Evolutionary conservation across 2,797 vertebrate species (phyloP).

Genomic region (Gorsachius magnificus): DNA sequence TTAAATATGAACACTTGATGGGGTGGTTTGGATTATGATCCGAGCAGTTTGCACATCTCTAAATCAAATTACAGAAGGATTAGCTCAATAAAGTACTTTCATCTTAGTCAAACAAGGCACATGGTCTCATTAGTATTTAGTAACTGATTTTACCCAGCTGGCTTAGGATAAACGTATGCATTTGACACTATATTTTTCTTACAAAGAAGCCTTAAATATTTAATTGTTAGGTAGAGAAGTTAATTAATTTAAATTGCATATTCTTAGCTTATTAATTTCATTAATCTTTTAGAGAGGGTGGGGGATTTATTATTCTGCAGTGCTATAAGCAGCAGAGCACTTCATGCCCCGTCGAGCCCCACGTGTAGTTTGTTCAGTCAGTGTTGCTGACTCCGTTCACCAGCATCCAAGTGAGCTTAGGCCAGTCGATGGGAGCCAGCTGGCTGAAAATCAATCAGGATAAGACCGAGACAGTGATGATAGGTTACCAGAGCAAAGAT

Average conservation of each 20-base stretch:
- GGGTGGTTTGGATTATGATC: not conserved
- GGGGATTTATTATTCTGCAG: not conserved
- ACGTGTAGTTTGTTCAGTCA: not conserved
- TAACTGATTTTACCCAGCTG: not conserved
- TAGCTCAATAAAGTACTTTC: not conserved
- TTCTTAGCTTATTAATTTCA: not conserved
- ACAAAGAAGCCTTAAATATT: not conserved
- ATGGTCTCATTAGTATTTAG: not conserved
- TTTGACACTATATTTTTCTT: not conserved
- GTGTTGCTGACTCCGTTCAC: not conserved
- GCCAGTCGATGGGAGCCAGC: not conserved
- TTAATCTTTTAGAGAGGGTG: not conserved
- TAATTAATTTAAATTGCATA: not conserved
- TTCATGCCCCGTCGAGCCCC: not conserved
- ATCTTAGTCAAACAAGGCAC: not conserved
- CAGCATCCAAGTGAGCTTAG: not conserved
- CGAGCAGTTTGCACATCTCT: not conserved
- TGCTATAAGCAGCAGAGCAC: not conserved
- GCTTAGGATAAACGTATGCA: not conserved
- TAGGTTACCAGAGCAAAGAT: not conserved
- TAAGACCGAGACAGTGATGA: not conserved
- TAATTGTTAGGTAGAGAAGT: not conserved
- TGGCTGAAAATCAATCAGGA: not conserved
- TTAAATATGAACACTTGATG: not conserved
- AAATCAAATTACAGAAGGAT: not conserved